Evolutionary conservation across 2,888 invertebrate genomes (phyloP), one percentile per base, ranked within the genome.

Genomic region (Lasioglossum vierecki): DNA sequence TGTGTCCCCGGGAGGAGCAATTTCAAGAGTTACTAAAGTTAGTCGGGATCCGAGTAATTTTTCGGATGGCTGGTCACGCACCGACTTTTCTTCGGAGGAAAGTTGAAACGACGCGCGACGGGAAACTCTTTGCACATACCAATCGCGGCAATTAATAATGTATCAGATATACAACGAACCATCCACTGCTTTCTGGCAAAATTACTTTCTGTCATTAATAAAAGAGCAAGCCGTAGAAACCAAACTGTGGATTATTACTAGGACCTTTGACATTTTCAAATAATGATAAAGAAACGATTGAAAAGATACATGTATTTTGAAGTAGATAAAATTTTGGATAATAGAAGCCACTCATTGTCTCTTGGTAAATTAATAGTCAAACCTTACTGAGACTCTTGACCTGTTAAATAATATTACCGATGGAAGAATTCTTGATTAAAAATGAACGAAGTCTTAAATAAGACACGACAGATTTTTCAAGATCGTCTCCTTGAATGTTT

Each of bases 1-100:
- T 39, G 22, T 68, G 39, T 68, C 39, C 39, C 39, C 85, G 83
- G 87, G 87, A 66, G 35, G 88, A 89, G 89, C 91, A 91, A 91
- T 92, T 91, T 87, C 88, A 90, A 89, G 90, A 91, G 89, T 91
- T 92, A 89, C 90, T 49, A 66, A 85, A 87, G 78, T 87, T 87
- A n/a, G 70, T 15, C 80, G 73, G 80, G 30, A n/a, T 83, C 81
- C 88, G 87, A 88, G 90, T 91, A 92, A 92, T 92, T 92, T 92
- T 91, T 88, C 87, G 91, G 84, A 88, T 86, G 85, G 87, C 89
- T 89, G 88, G 87, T 41, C 86, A 60, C 86, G 77, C 84, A 77
- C 71, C 79, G 85, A 88, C 77, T 63, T 44, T 75, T 75, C 72
- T n/a, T 46, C 18, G 49, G 9, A 22, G 49, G 76, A n/a, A 63